Evolutionary conservation across 2,888 invertebrate species (phyloP).

Genomic region (Papilio demoleus): DNA sequence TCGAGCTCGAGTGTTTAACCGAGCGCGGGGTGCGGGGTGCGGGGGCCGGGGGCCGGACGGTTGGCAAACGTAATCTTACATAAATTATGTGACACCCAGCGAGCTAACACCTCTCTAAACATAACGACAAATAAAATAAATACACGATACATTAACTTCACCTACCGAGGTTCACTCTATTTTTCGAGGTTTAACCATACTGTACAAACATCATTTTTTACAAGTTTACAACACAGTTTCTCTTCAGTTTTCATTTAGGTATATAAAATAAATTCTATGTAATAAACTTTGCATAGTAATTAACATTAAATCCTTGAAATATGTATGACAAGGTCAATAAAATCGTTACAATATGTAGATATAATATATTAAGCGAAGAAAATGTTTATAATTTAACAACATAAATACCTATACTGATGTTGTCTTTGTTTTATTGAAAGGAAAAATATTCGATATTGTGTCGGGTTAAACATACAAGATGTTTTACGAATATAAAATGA

Average conservation of each 20-base stretch:
- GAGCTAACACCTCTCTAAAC: neutral
- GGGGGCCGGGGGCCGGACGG: too few relatives aligned
- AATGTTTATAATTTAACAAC: neutral
- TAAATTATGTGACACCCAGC: constrained; percentile 6
- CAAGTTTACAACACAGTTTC: too few relatives aligned
- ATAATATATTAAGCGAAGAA: too few relatives aligned
- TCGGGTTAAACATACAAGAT: constrained; percentile 2
- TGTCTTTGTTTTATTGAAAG: neutral
- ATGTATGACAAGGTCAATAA: too few relatives aligned
- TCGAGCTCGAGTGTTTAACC: neutral
- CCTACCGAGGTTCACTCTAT: neutral
- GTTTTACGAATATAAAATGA: neutral
- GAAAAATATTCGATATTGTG: neutral
- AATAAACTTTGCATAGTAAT: too few relatives aligned
- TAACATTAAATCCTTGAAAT: too few relatives aligned
- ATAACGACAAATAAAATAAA: neutral
- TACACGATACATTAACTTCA: neutral
- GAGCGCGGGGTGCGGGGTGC: neutral
- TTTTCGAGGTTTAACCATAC: too few relatives aligned
- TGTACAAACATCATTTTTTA: too few relatives aligned
- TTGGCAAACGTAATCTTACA: neutral
- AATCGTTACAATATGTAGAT: too few relatives aligned
- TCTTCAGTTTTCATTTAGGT: too few relatives aligned
- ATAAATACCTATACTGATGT: neutral
- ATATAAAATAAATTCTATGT: too few relatives aligned